phyloP scores from a whole-genome alignment of 2,797 vertebrate species.

The Labroides dimidiatus region DNA sequence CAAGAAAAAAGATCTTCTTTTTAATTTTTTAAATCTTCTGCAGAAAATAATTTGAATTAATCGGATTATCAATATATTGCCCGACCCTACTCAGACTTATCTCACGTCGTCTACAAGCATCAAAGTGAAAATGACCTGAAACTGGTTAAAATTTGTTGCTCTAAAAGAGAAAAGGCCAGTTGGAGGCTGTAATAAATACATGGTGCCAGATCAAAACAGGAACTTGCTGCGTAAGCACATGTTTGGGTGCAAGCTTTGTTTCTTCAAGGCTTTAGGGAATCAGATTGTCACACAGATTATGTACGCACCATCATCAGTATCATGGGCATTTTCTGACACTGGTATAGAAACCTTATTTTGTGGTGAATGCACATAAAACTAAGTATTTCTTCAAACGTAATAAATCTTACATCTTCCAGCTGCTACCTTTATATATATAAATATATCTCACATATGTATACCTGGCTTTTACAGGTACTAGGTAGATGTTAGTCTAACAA shows the following conservation, averaged over 20 bases:
- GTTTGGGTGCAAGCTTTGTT: background rate
- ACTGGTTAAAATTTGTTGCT: background rate
- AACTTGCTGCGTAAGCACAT: background rate
- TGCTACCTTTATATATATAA: constrained; percentile 31
- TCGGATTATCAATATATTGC: too few species aligned
- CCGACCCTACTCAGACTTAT: too few species aligned
- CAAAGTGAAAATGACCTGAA: background rate
- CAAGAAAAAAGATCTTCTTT: too few species aligned
- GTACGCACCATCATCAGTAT: background rate
- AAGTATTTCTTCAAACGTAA: constrained; percentile 12
- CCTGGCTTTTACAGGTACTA: constrained; percentile 18
- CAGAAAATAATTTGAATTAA: too few species aligned
- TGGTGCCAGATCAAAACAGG: background rate
- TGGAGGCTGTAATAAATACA: too few species aligned
- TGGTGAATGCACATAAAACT: constrained; percentile 17
- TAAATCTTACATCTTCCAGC: background rate
- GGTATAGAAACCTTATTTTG: constrained; percentile 7
- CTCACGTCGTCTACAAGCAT: background rate
- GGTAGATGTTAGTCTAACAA: constrained; percentile 37
- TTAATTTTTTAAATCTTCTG: too few species aligned
- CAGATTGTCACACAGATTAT: background rate
- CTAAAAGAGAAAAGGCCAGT: background rate
- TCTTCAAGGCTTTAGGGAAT: background rate
- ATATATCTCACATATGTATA: background rate
- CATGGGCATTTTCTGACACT: background rate